Evolutionary conservation across 2,113 vertebrate genomes (phyloP).

Genomic region (Thunnus thynnus): DNA sequence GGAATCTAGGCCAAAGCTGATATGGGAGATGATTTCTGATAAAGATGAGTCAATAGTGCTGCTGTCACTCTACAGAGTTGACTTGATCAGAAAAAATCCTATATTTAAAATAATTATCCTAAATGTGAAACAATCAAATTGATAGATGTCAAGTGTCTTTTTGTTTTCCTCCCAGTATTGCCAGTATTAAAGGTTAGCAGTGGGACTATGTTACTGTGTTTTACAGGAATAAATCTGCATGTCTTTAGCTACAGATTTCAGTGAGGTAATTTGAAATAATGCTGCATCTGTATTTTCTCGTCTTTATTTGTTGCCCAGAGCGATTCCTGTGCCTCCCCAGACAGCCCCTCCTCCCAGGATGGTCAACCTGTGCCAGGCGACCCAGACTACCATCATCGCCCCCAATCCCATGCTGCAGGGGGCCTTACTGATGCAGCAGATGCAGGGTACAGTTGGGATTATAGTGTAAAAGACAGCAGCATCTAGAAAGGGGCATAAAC

Average conservation of each 20-base stretch:
- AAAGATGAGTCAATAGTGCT: too few relatives aligned
- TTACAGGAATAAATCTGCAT: too few relatives aligned
- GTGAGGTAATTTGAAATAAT: neutral
- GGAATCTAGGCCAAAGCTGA: neutral
- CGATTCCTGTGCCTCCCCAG: constrained; percentile 76
- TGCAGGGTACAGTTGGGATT: constrained; percentile 90
- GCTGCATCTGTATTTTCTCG: neutral
- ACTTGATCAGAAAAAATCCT: too few relatives aligned
- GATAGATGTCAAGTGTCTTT: too few relatives aligned
- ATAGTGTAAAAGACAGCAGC: neutral
- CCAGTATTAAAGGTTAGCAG: neutral
- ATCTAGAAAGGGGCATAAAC: neutral
- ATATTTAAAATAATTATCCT: too few relatives aligned
- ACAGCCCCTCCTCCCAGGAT: constrained; percentile 87
- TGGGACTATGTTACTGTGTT: too few relatives aligned
- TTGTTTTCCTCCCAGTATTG: too few relatives aligned
- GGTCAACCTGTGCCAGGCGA: constrained; percentile 90
- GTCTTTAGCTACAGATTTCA: neutral
- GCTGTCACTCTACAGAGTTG: too few relatives aligned
- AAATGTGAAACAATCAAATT: too few relatives aligned
- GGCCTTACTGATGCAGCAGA: constrained; percentile 95
- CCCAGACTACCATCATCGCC: constrained; percentile 89
- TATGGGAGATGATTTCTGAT: too few relatives aligned
- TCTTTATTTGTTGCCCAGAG: constrained; percentile 62
- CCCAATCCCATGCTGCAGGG: constrained; percentile 94